Percentiles rank a stretch among this genome's conserved stretches.
Conservation (phyloP, 2,797 vertebrate genomes). For the Gallinago solitaria region DNA sequence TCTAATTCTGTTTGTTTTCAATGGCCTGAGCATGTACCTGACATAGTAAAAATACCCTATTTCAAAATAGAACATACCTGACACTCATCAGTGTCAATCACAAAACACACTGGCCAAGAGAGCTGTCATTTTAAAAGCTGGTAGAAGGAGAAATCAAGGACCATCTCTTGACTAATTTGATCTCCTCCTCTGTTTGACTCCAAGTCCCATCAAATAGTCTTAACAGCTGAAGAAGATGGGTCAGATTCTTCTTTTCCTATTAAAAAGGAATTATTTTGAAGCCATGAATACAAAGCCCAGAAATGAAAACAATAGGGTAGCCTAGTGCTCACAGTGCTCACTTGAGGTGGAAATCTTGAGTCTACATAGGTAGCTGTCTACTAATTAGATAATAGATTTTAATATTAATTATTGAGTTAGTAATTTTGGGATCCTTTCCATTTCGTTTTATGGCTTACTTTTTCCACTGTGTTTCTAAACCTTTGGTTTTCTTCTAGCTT, state of each 20-base stretch:
- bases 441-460: background rate
- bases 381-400: background rate
- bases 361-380: background rate
- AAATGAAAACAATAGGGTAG: background rate
- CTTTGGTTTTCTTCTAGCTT: background rate
- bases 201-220: background rate
- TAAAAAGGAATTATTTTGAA: background rate
- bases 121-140: background rate
- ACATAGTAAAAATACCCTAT: background rate
- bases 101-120: background rate
- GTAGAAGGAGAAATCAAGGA: background rate
- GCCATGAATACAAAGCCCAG: background rate
- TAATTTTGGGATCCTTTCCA: background rate
- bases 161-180: background rate
- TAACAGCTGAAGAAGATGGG: background rate
- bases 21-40: background rate
- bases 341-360: background rate
- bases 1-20: background rate
- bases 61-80: background rate
- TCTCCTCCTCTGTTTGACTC: background rate
- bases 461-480: background rate
- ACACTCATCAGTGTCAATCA: background rate
- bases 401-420: background rate
- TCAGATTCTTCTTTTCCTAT: background rate
- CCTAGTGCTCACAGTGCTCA: background rate